These are phyloP conservation scores for Enteromius paludinosus DNA, from an alignment of 2,797 vertebrate species.

Conservation along the genomic window DNA sequence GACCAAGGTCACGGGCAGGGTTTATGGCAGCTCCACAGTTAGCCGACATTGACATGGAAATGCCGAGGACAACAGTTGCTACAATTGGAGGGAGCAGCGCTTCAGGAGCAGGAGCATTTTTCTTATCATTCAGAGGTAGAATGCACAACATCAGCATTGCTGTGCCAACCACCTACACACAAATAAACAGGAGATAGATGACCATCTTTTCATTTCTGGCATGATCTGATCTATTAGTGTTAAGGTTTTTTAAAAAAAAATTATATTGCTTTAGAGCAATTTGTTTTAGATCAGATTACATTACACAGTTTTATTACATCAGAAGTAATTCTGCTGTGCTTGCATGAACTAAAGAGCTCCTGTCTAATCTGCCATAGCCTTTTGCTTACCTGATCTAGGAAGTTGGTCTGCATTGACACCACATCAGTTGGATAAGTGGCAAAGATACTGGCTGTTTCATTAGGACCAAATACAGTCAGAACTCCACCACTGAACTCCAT, in stretches of 20 bases:
- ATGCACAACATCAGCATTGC: constrained; percentile 79
- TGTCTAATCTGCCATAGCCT: not conserved
- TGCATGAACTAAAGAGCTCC: not conserved
- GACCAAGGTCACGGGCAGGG: constrained; percentile 86
- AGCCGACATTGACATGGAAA: constrained; percentile 80
- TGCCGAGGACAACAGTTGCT: constrained; percentile 79
- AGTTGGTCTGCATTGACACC: constrained; percentile 73
- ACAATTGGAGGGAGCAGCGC: constrained; percentile 80
- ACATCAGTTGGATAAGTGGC: constrained; percentile 82
- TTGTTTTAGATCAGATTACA: not conserved
- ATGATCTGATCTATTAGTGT: no score
- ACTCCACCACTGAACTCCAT: constrained; percentile 79
- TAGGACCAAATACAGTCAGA: constrained; percentile 76
- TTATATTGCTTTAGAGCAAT: not conserved
- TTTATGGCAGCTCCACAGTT: constrained; percentile 88
- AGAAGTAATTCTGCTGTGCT: not conserved
- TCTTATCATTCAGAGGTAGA: constrained; percentile 77
- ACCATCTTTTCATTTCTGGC: not conserved
- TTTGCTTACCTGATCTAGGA: constrained; percentile 83
- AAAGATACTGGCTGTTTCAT: constrained; percentile 88
- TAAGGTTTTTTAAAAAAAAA: no score
- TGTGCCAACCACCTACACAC: constrained; percentile 81
- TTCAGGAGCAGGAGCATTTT: constrained; percentile 77
- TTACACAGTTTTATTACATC: not conserved
- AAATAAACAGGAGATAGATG: not conserved